Conservation (phyloP, 2,113 vertebrate species). For the Apodemus sylvaticus region DNA sequence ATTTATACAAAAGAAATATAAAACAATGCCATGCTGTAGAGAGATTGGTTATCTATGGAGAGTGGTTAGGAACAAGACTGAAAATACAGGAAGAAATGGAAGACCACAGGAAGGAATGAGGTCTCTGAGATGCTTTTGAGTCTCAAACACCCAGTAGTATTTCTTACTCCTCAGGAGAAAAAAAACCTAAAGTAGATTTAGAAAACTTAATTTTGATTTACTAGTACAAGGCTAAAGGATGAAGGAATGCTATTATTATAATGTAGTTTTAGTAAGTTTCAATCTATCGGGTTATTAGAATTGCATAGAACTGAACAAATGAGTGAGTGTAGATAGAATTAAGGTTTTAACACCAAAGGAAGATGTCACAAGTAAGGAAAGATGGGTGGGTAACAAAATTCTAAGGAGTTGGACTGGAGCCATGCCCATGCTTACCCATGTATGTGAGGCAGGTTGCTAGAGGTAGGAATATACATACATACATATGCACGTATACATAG, state of each 20-base stretch:
- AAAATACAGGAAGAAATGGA: neutral
- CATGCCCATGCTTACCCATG: neutral
- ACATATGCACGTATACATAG: neutral
- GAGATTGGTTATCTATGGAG: neutral
- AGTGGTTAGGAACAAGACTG: neutral
- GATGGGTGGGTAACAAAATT: neutral
- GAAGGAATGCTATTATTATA: neutral
- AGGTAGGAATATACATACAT: neutral
- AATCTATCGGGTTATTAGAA: neutral
- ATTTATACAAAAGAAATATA: neutral
- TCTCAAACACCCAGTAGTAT: neutral
- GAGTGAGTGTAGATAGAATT: neutral
- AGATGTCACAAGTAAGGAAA: neutral
- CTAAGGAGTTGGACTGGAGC: neutral
- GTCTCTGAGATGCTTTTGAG: neutral
- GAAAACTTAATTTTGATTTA: constrained; percentile 7
- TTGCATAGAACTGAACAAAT: neutral
- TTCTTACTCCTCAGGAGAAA: neutral
- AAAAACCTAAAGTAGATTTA: neutral
- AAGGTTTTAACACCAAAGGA: neutral
- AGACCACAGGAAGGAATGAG: neutral
- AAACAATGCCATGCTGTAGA: neutral
- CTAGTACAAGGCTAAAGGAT: neutral
- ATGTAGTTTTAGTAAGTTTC: neutral
- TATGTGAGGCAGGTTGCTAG: neutral